Evolutionary conservation across 2,888 invertebrate genomes (phyloP), one percentile per base, ranked within the genome.

Genomic region (Opisthograptis luteolata): DNA sequence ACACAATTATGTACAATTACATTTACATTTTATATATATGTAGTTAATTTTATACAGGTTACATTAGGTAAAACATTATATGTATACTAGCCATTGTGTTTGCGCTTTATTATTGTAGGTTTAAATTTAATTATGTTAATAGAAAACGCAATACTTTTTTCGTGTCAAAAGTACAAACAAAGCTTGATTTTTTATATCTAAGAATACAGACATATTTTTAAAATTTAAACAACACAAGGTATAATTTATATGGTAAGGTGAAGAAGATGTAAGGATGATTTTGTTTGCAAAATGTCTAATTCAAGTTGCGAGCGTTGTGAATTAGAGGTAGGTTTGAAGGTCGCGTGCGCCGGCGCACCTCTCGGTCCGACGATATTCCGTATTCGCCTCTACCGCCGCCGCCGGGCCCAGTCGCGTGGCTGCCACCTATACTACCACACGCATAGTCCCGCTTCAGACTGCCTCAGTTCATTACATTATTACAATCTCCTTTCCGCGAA

Each of bases 341-440:
- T 68, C 70, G 60, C 55, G 30, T 44, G 44, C 53, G 63, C 71
- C 53, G 56, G 64, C 71, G 70, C 69, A 73, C 72, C 73, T 74
- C 68, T 60, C 62, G 37, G 53, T 48, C 43, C 48, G 50, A 52
- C 60, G 39, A 40, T 8, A 12, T 10, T 10, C 14, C 35, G 13
- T 6, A 7, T 19, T 13, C 19, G 12, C 10, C 32, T 27, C 14
- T 35, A 12, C 27, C 13, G 9, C 4, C 25, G 27, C 24, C 3
- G 48, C 20, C 44, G 35, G 43, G 3, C n/a, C 6, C 82, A 80
- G 83, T 83, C 77, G 76, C 75, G 56, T 64, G 73, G 76, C 76
- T 76, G 75, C 64, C 45, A 22, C 39, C 46, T 45, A 42, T 10
- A 32, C 48, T 24, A 32, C 37, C 46, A 28, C 48, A 45, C 51